Evolutionary conservation across 92 coral and sea anemone genomes (phyloP), one percentile per base, ranked within the genome.

Genomic region (Paramuricea clavata): DNA sequence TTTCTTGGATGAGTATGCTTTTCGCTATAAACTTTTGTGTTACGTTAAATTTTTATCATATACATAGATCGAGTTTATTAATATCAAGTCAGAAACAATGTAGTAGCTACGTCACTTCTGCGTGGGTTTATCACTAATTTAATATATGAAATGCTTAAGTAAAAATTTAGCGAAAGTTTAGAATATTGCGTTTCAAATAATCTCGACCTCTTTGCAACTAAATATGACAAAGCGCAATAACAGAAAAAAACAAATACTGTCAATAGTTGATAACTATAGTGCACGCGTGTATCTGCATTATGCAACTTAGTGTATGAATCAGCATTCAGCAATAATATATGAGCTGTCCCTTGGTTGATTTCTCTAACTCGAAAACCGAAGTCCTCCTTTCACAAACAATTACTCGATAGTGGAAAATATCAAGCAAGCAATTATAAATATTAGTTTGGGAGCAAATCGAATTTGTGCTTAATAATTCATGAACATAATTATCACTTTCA

Each of bases 391-490:
- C 39, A 15, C 0, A 27, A 65, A 17, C 72, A 65, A 65, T 65
- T 65, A 65, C 39, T 27, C n/a, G 72, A 3, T 65, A 28, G 72
- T 65, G 41, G 36, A 65, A 65, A 26, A 65, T 65, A 65, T 28
- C 39, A 65, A 65, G 72, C 72, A 76, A 49, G 47, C 68, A 76
- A 76, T 76, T 76, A 76, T 49, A 27, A 36, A 76, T 49, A 49
- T 52, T 65, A 65, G 72, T 65, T 65, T 49, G 82, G 25, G 44
- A 49, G 68, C 42, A 50, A 1, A 76, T 56, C 50, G 64, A 76
- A 30, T 32, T 49, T 76, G 35, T 28, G 39, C 82, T 76, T 76
- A 76, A 76, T 76, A 47, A 76, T 76, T 76, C 67, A 76, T 76
- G 52, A 30, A 76, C 42, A 17, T 52, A 54, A 26, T 76, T 76